Conservation (phyloP, 2,113 vertebrate genomes). For the Prinia subflava region DNA sequence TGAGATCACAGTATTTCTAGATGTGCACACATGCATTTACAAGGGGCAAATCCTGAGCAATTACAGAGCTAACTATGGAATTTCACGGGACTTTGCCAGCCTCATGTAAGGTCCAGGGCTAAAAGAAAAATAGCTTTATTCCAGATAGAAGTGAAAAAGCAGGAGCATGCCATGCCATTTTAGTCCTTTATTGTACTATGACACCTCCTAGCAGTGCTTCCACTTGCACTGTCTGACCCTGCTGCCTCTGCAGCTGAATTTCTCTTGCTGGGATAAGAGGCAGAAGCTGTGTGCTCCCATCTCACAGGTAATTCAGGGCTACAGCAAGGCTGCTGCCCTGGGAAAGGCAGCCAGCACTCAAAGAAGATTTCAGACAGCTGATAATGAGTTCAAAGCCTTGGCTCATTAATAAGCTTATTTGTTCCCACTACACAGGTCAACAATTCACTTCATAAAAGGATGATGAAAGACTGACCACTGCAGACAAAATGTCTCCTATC, state of each 20-base stretch:
- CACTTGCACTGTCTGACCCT: background rate
- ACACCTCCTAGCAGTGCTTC: background rate
- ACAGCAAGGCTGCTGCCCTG: background rate
- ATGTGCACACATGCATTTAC: background rate
- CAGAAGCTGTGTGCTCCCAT: background rate
- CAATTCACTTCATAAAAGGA: conserved; percentile 34
- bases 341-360: conserved; percentile 23
- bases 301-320: background rate
- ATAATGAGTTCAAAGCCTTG: conserved; percentile 44
- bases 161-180: background rate
- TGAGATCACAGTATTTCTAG: background rate
- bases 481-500: conserved; percentile 43
- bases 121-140: background rate
- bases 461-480: conserved; percentile 49
- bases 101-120: background rate
- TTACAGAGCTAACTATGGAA: background rate
- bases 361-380: conserved; percentile 51
- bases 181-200: background rate
- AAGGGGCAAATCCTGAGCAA: background rate
- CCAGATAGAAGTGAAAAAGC: background rate
- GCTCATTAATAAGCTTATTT: conserved; percentile 26
- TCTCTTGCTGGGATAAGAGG: background rate
- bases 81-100: background rate
- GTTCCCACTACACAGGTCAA: conserved; percentile 21
- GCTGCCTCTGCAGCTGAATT: background rate